These are phyloP conservation scores for Hylaeus anthracinus DNA, from an alignment of 1,140 invertebrate species.

Conservation along the genomic window DNA sequence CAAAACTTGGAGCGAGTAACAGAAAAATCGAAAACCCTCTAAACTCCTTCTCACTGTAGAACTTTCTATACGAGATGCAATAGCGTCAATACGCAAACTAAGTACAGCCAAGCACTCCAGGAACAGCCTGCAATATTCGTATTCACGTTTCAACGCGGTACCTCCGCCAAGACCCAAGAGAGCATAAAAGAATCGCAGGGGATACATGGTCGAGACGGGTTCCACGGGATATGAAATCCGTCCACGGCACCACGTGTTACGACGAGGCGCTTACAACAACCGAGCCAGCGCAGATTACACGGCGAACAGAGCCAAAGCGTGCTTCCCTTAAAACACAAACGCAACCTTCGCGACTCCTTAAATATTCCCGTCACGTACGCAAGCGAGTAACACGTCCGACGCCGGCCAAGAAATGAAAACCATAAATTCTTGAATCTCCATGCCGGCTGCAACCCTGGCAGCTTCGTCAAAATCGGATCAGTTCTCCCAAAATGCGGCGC, in stretches of 20 bases:
- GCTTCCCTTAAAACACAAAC: constrained; percentile 29
- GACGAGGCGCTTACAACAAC: constrained; percentile 25
- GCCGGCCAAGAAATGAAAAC: constrained; percentile 65
- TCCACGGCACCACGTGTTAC: constrained; percentile 29
- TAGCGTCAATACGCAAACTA: no score
- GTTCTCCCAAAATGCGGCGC: background rate
- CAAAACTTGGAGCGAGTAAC: no score
- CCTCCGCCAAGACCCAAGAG: background rate
- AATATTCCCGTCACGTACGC: constrained; percentile 62
- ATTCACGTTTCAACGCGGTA: no score
- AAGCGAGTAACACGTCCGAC: constrained; percentile 58
- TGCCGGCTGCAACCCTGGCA: constrained; percentile 27
- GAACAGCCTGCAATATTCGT: no score
- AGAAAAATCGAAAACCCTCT: no score
- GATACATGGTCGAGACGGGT: background rate
- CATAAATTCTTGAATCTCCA: constrained; percentile 64
- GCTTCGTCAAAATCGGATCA: constrained; percentile 64
- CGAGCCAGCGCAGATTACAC: constrained; percentile 15
- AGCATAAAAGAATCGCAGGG: background rate
- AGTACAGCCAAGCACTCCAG: no score
- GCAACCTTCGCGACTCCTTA: constrained; percentile 46
- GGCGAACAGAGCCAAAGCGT: background rate
- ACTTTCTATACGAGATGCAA: no score
- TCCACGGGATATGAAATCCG: constrained; percentile 26
- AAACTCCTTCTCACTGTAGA: no score